Conservation (phyloP, 2,888 invertebrate genomes). For the Tortricodes alternella region DNA sequence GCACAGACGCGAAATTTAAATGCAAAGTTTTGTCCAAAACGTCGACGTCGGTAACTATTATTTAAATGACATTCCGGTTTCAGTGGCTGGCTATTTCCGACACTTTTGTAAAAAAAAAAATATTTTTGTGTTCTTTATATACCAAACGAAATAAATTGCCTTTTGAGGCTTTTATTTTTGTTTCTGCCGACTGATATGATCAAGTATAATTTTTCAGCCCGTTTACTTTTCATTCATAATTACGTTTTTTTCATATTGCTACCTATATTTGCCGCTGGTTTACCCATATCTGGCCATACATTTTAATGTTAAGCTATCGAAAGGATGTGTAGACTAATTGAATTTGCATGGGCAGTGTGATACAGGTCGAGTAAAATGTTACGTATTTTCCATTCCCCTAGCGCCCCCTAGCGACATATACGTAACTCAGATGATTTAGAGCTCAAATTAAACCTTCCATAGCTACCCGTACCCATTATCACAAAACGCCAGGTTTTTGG, state of each 20-base stretch:
- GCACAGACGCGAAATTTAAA: conserved; percentile 46
- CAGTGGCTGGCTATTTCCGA: conserved; percentile 6
- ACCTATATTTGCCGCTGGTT: no score
- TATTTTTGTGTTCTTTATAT: not conserved
- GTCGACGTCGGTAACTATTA: conserved; percentile 9
- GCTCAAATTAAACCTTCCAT: conserved; percentile 51
- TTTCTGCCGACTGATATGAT: not conserved
- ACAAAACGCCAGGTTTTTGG: conserved; percentile 30
- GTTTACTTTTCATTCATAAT: no score
- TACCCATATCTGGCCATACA: conserved; percentile 8
- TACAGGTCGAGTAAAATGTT: conserved; percentile 48
- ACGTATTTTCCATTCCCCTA: conserved; percentile 34
- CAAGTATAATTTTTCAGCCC: no score
- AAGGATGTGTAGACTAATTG: conserved; percentile 23
- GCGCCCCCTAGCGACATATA: conserved; percentile 45
- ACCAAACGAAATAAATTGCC: not conserved
- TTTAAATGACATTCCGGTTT: conserved; percentile 19
- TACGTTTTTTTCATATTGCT: no score
- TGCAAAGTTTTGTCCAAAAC: conserved; percentile 28
- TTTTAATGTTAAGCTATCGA: conserved; percentile 35
- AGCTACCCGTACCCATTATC: conserved; percentile 35
- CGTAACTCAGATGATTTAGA: conserved; percentile 57
- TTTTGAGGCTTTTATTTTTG: not conserved
- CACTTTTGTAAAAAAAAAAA: conserved; percentile 13
- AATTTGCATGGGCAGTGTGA: conserved; percentile 30